Conservation (phyloP, 1,140 invertebrate species). For the Potamilus streckersoni region DNA sequence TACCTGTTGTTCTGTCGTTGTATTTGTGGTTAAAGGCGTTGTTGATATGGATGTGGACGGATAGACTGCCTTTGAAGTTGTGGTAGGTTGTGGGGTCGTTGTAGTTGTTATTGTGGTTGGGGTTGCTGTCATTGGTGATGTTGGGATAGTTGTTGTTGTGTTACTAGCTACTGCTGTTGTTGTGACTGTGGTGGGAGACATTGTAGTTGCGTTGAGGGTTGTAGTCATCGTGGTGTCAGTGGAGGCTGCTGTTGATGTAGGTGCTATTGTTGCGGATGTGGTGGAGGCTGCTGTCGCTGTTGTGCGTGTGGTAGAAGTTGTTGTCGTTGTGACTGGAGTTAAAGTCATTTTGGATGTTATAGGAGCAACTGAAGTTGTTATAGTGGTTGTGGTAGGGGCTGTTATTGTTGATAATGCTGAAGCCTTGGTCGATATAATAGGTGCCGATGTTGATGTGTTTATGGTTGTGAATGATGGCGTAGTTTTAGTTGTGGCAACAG, state of each 20-base stretch:
- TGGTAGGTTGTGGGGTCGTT: neutral
- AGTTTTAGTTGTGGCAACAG: neutral
- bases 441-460: neutral
- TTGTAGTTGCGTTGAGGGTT: neutral
- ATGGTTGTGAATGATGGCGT: neutral
- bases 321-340: neutral
- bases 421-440: too few species aligned
- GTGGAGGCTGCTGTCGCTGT: slow-evolving; percentile 4
- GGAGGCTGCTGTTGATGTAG: neutral
- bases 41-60: too few species aligned
- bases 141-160: neutral
- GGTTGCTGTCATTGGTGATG: neutral
- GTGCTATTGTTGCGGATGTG: neutral
- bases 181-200: neutral
- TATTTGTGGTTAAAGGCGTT: too few species aligned
- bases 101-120: neutral
- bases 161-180: neutral
- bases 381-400: neutral
- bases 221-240: neutral
- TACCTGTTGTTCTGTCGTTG: too few species aligned
- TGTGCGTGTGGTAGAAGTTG: neutral
- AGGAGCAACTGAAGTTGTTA: neutral
- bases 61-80: neutral
- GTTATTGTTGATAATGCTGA: neutral
- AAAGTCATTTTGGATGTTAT: neutral